Conservation (phyloP, 2,797 vertebrate genomes). For the Esox lucius region DNA sequence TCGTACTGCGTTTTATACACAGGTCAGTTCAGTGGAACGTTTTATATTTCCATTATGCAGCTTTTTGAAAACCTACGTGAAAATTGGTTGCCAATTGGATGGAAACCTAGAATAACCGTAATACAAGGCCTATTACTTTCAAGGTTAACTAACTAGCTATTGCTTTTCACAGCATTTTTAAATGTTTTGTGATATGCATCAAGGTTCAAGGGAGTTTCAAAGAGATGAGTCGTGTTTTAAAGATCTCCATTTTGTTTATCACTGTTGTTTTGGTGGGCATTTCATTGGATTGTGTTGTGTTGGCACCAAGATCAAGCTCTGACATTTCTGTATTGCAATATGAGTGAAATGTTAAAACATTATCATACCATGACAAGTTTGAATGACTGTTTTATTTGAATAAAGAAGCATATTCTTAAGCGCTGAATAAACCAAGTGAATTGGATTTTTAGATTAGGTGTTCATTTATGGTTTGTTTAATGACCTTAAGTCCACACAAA, state of each 20-base stretch:
- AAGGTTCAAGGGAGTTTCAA: neutral
- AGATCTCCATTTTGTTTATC: neutral
- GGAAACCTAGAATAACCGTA: no score
- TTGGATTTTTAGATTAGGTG: neutral
- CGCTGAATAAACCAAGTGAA: neutral
- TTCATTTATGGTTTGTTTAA: neutral
- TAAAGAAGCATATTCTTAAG: neutral
- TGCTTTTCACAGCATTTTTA: neutral
- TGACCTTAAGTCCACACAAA: neutral
- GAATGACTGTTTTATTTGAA: conserved; percentile 3
- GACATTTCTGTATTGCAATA: neutral
- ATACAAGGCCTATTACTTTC: neutral
- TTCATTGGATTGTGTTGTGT: conserved; percentile 6
- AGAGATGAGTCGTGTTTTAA: neutral
- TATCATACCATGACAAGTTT: neutral
- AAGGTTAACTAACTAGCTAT: neutral
- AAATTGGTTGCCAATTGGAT: no score
- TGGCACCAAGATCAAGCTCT: neutral
- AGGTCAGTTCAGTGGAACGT: no score
- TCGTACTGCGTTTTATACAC: no score
- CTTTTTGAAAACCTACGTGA: no score
- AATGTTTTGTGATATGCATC: neutral
- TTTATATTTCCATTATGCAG: no score
- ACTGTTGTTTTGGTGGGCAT: neutral
- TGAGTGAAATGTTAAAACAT: neutral